Evolutionary conservation across 2,888 invertebrate species (phyloP).

Genomic region (Xestia sexstrigata): DNA sequence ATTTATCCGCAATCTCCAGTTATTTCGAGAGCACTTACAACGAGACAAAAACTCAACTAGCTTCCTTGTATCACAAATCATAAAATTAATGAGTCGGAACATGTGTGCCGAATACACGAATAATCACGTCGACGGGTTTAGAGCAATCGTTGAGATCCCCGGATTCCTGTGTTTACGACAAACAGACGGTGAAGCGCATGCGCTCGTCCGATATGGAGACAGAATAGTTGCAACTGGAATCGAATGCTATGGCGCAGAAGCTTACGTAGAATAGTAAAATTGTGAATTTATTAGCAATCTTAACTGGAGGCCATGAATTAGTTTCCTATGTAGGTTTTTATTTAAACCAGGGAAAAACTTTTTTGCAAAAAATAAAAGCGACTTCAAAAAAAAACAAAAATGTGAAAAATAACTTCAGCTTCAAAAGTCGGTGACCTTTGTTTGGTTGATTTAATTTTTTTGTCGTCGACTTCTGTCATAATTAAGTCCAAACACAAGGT

Average conservation of each 20-base stretch:
- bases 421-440: too few relatives aligned
- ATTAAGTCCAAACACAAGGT: too few relatives aligned
- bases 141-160: slow-evolving; percentile 16
- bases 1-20: neutral
- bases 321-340: neutral
- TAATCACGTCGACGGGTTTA: neutral
- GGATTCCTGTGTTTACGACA: slow-evolving; percentile 17
- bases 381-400: too few relatives aligned
- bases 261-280: neutral
- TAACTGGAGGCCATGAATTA: neutral
- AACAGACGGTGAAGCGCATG: neutral
- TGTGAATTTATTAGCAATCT: neutral
- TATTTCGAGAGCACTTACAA: slow-evolving; percentile 44
- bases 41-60: slow-evolving; percentile 21
- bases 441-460: too few relatives aligned
- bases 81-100: slow-evolving; percentile 40
- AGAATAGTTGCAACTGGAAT: neutral
- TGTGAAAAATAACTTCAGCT: too few relatives aligned
- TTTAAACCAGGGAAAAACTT: slow-evolving; percentile 13
- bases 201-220: neutral
- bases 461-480: too few relatives aligned
- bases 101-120: slow-evolving; percentile 19
- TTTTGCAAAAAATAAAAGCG: too few relatives aligned
- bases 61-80: slow-evolving; percentile 40
- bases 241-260: neutral